These are phyloP conservation scores for Aspidiotus rigidus DNA, from an alignment of 2,888 invertebrate genomes.

Conservation along the genomic window DNA sequence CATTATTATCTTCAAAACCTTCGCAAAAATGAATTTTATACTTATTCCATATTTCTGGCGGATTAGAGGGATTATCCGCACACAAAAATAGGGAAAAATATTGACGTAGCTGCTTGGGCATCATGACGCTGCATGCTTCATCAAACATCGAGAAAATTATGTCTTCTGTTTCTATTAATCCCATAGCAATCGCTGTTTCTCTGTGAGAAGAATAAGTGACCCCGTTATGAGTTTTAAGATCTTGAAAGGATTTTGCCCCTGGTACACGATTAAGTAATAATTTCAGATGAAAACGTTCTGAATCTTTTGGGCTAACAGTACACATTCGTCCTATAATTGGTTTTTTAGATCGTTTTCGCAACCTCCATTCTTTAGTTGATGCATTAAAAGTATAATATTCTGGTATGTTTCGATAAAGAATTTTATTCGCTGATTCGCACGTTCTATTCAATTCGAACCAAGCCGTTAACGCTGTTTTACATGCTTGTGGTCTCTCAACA, in stretches of 20 bases:
- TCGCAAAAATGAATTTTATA: constrained; percentile 12
- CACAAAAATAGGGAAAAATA: constrained; percentile 4
- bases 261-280: constrained; percentile 39
- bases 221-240: constrained; percentile 38
- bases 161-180: not conserved
- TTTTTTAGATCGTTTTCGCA: not conserved
- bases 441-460: constrained; percentile 38
- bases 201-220: constrained; percentile 13
- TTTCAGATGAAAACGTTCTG: constrained; percentile 39
- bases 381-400: constrained; percentile 34
- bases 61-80: not conserved
- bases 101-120: not conserved
- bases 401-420: constrained; percentile 38
- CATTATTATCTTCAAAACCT: not conserved
- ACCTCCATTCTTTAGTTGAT: constrained; percentile 34
- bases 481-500: constrained; percentile 23
- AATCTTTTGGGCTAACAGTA: constrained; percentile 38
- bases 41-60: constrained; percentile 11
- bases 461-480: constrained; percentile 37
- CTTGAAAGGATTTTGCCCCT: constrained; percentile 40
- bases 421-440: constrained; percentile 33
- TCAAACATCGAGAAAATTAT: not conserved
- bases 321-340: constrained; percentile 39
- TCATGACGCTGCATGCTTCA: constrained; percentile 11
- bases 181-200: constrained; percentile 14